Evolutionary conservation across 2,113 vertebrate species (phyloP), one percentile per base, ranked within the genome.

Genomic region (Nycticorax nycticorax): DNA sequence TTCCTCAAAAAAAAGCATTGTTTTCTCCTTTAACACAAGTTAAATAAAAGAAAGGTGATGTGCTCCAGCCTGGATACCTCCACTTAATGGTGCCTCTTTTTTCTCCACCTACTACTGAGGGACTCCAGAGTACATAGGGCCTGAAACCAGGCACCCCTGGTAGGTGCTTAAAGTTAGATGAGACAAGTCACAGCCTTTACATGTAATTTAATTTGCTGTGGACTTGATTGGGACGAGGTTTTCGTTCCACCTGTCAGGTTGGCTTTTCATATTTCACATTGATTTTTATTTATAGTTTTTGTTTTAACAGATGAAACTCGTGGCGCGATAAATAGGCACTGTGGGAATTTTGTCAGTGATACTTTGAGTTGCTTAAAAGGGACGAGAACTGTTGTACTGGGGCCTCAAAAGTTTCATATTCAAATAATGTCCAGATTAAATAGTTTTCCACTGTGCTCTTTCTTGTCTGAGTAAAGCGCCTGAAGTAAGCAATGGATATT

Each of bases 401-500:
- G 19, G 62, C 67, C n/a, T 53, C 56, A 67, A 92, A 97, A 97
- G 91, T 96, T 97, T 92, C 71, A 57, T 94, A 67, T 96, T 95
- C 81, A 86, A 96, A 75, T 60, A 88, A n/a, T 39, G 72, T 93
- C 91, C 87, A 75, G 68, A 94, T 94, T 87, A 93, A 87, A 77
- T 56, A 94, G 88, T 94, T 94, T 92, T 79, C 66, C 35, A 33
- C 59, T 87, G 62, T 37, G 47, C 72, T 96, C 76, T 92, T 92
- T 77, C 84, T 97, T 88, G 85, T 96, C 86, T 94, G 73, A 84
- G 53, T 87, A 92, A 96, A 95, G 88, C 3, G 95, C 96, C 96
- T 94, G 94, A 91, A 97, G 94, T 97, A 94, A 97, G 97, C 96
- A 96, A 55, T 94, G 91, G 93, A 90, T 94, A 96, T 92, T 96